phyloP scores from a whole-genome alignment of 2,113 vertebrate species.

The Uropsilus gracilis region DNA sequence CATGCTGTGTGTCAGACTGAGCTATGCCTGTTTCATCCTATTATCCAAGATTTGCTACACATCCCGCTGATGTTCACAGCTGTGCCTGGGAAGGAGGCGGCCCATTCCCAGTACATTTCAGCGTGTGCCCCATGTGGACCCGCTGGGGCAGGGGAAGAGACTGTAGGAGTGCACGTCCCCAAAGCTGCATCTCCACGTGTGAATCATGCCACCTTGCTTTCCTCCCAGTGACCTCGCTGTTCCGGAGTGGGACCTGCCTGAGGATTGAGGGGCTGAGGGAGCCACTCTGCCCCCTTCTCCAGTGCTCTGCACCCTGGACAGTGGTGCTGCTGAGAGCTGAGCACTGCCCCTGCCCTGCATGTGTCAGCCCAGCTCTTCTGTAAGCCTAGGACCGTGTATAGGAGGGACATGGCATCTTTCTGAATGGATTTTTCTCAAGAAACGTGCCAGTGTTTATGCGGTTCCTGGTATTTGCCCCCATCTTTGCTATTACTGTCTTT shows the following conservation, averaged over 20 bases:
- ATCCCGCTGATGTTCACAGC: conserved; percentile 54
- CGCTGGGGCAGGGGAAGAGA: conserved; percentile 11
- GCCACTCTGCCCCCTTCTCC: neutral
- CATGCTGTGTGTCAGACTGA: conserved; percentile 78
- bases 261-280: neutral
- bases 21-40: conserved; percentile 54
- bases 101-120: neutral
- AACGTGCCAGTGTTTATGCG: conserved; percentile 22
- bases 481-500: neutral
- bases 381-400: conserved; percentile 19
- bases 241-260: neutral
- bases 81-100: conserved; percentile 50
- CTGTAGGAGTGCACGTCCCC: neutral
- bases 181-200: neutral
- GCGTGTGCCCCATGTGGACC: neutral
- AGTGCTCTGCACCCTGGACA: neutral
- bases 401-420: conserved; percentile 40
- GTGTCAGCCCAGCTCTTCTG: neutral
- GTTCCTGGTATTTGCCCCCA: neutral
- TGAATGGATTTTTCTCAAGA: conserved; percentile 50
- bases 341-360: conserved; percentile 46
- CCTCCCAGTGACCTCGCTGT: neutral
- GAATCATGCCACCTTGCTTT: conserved; percentile 27
- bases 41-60: conserved; percentile 57
- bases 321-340: neutral